Evolutionary conservation across 2,113 vertebrate genomes (phyloP).

Genomic region (Acrocephalus arundinaceus): DNA sequence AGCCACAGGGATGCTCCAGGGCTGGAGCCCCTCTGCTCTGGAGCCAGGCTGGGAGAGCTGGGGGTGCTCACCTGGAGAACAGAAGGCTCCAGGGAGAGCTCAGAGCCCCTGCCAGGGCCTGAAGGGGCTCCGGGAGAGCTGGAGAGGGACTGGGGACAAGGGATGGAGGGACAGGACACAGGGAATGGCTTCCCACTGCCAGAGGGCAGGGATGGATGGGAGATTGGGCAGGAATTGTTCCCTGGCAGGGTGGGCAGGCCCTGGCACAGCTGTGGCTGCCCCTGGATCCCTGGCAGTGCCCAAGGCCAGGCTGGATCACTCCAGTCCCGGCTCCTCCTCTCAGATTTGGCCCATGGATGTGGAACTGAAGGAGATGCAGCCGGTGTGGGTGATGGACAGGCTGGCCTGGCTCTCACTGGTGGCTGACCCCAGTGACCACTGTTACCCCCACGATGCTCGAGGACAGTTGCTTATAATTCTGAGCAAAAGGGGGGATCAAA

Average conservation of each 20-base stretch:
- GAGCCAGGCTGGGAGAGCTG: background rate
- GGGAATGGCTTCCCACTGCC: background rate
- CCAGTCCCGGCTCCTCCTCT: background rate
- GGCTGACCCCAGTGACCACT: background rate
- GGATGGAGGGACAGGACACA: too few relatives aligned
- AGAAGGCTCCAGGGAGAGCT: background rate
- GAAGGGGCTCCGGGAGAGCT: background rate
- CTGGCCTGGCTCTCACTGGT: background rate
- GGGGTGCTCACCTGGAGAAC: background rate
- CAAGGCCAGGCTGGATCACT: background rate
- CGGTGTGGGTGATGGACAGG: fast-evolving
- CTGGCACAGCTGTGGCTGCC: background rate
- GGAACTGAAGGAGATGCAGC: background rate
- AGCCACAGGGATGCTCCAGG: fast-evolving
- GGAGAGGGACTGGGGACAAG: background rate
- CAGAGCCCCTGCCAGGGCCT: background rate
- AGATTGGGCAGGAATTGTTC: background rate
- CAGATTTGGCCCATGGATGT: fast-evolving
- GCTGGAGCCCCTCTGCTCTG: background rate
- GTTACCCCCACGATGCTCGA: fast-evolving
- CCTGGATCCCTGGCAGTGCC: background rate
- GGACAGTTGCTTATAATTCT: background rate
- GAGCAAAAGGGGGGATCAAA: background rate
- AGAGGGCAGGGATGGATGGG: background rate
- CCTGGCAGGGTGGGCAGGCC: background rate